A percentile compares a stretch with the other conserved stretches of the same genome.
Evolutionary conservation across 2,797 vertebrate species (phyloP).

Genomic region (Buceros bicornis): DNA sequence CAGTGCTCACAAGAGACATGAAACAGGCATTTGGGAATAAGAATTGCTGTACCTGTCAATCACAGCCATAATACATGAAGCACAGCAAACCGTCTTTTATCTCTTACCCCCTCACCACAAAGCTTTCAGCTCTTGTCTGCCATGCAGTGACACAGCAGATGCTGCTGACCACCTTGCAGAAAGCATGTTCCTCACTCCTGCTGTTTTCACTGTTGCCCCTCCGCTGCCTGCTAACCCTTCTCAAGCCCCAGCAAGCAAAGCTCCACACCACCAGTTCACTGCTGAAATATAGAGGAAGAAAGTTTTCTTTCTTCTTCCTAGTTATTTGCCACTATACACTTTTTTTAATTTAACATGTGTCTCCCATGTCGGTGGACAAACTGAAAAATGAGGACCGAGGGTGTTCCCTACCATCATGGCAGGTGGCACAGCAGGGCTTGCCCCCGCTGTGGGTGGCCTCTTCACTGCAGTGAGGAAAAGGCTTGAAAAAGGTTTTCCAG

Average conservation of each 20-base stretch:
- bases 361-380: background rate
- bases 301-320: background rate
- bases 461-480: background rate
- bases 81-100: background rate
- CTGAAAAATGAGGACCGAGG: background rate
- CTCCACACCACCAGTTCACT: background rate
- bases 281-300: background rate
- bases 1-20: background rate
- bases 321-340: background rate
- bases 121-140: background rate
- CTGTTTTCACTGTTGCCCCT: background rate
- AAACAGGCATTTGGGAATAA: background rate
- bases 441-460: background rate
- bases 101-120: background rate
- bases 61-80: background rate
- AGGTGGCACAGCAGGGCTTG: background rate
- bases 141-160: accelerated
- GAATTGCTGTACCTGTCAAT: background rate
- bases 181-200: background rate
- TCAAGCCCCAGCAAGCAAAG: background rate
- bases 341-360: background rate
- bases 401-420: accelerated
- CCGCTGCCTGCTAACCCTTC: accelerated
- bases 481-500: background rate
- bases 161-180: background rate